phyloP scores from a whole-genome alignment of 2,797 vertebrate species.

The Echiichthys vipera region DNA sequence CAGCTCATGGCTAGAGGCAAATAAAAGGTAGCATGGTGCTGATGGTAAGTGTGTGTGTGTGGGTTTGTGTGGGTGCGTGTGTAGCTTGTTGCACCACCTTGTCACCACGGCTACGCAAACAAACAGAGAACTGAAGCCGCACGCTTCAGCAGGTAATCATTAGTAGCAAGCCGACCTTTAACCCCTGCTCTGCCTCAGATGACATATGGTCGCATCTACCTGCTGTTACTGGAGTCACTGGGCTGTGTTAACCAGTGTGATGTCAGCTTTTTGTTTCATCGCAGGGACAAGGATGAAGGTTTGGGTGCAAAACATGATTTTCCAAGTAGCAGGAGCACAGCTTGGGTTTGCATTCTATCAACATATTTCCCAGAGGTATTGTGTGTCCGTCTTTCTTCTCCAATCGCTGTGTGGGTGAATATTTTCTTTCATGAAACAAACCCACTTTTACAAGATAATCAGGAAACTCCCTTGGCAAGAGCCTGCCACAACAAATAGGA shows the following conservation, averaged over 20 bases:
- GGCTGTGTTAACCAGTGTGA: slow-evolving; percentile 25
- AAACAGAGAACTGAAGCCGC: slow-evolving; percentile 40
- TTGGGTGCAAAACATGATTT: slow-evolving; percentile 6
- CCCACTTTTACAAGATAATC: slow-evolving; percentile 13
- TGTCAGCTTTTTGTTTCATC: slow-evolving; percentile 10
- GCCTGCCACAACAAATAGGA: slow-evolving; percentile 22
- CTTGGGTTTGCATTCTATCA: background rate
- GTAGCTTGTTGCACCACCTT: slow-evolving; percentile 31
- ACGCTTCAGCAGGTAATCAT: slow-evolving; percentile 71
- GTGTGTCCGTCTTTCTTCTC: slow-evolving; percentile 16
- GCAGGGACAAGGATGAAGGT: background rate
- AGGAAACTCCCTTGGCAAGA: slow-evolving; percentile 41
- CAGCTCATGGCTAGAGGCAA: background rate
- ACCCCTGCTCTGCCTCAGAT: slow-evolving; percentile 51
- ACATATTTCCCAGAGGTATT: background rate
- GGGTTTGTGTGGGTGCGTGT: background rate
- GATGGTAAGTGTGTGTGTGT: background rate
- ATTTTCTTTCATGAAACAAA: slow-evolving; percentile 40
- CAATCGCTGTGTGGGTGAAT: background rate
- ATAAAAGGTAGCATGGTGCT: background rate
- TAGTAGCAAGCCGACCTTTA: slow-evolving; percentile 61
- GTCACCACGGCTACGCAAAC: slow-evolving; percentile 61
- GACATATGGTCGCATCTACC: slow-evolving; percentile 68
- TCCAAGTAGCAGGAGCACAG: background rate
- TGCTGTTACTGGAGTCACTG: slow-evolving; percentile 66